Evolutionary conservation across 2,113 vertebrate species (phyloP).

Genomic region (Crotalus horridus): DNA sequence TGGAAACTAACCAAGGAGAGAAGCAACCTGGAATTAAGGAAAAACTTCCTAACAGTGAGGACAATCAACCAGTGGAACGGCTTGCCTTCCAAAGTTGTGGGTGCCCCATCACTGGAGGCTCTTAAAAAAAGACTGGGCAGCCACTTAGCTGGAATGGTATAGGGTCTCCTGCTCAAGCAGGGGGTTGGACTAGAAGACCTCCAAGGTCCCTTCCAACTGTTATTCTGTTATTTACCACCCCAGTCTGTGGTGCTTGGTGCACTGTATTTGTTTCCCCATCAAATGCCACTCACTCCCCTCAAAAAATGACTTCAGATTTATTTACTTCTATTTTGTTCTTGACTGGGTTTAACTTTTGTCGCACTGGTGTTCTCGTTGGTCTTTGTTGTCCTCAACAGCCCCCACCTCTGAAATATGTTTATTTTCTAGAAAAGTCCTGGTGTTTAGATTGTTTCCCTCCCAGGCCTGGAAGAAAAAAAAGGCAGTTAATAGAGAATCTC

Average conservation of each 20-base stretch:
- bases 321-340: neutral
- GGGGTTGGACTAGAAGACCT: too few species aligned
- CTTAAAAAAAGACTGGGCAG: too few species aligned
- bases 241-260: neutral
- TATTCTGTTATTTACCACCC: neutral
- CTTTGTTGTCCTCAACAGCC: neutral
- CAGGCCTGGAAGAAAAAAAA: constrained; percentile 2
- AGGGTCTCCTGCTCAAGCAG: too few species aligned
- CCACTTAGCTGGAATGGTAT: too few species aligned
- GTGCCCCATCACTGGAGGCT: too few species aligned
- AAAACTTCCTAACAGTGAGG: too few species aligned
- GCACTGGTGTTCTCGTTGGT: neutral
- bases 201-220: too few species aligned
- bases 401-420: constrained; percentile 7
- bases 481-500: constrained; percentile 11
- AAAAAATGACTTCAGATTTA: neutral
- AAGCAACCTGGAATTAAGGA: too few species aligned
- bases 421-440: constrained; percentile 17
- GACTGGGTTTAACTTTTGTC: constrained; percentile 1
- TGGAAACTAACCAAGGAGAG: neutral
- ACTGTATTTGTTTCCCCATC: neutral
- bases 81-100: too few species aligned
- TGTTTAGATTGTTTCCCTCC: constrained; percentile 2
- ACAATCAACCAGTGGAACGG: too few species aligned
- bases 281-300: neutral